Percentiles rank a stretch among this genome's conserved stretches.
Conservation (phyloP, 2,888 invertebrate genomes). For the Platycnemis pennipes region DNA sequence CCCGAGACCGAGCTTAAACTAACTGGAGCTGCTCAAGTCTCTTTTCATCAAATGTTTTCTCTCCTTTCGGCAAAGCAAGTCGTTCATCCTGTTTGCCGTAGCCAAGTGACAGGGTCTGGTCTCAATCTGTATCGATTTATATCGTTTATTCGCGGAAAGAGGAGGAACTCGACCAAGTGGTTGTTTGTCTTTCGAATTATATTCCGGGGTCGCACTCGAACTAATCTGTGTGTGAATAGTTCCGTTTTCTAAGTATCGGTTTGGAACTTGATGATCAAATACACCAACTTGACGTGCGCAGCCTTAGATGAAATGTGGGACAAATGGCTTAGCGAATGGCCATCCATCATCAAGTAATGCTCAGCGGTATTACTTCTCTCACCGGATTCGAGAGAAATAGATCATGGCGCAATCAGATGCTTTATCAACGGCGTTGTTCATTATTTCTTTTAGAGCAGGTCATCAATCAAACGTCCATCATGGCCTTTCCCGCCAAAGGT, state of each 20-base stretch:
- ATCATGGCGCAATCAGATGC: too few species aligned
- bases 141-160: neutral
- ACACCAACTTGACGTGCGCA: neutral
- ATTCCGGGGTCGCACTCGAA: neutral
- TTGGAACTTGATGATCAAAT: neutral
- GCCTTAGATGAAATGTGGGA: neutral
- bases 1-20: neutral
- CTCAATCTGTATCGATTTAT: neutral
- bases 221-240: neutral
- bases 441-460: too few species aligned
- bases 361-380: neutral
- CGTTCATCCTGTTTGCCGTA: neutral
- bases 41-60: neutral
- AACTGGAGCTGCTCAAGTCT: neutral
- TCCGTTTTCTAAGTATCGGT: neutral
- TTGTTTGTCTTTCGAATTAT: slow-evolving; percentile 5
- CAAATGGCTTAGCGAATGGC: neutral
- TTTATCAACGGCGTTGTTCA: too few species aligned
- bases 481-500: too few species aligned
- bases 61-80: neutral
- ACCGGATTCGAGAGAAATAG: too few species aligned
- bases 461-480: too few species aligned
- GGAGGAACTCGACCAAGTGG: neutral
- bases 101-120: neutral
- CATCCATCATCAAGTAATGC: neutral